These are phyloP conservation scores for Scomber colias DNA, from an alignment of 2,113 vertebrate species.

Conservation along the genomic window DNA sequence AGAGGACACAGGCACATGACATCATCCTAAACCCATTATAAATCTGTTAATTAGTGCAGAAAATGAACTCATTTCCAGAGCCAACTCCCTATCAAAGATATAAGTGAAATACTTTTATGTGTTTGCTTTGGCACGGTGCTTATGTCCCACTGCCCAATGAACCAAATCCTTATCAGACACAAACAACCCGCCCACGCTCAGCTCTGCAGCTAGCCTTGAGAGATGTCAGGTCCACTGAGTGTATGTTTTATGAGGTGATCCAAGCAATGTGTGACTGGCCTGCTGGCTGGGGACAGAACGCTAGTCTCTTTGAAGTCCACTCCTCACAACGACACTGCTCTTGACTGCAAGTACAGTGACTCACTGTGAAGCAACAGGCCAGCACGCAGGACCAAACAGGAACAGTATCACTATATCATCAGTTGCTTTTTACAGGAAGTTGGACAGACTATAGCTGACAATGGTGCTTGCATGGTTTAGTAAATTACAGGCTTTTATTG, in stretches of 20 bases:
- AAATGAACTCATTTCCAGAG: conserved; percentile 59
- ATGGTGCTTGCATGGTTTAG: not conserved
- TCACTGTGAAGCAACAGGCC: conserved; percentile 52
- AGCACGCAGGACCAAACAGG: conserved; percentile 2
- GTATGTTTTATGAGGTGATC: conserved; percentile 70
- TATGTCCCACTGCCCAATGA: conserved; percentile 63
- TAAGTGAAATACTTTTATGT: conserved; percentile 73
- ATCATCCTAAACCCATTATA: conserved; percentile 52
- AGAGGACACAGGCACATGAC: conserved; percentile 45
- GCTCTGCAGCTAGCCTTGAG: conserved; percentile 67
- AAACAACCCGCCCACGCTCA: conserved; percentile 75
- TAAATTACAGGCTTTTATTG: conserved; percentile 44
- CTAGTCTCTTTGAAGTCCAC: conserved; percentile 62
- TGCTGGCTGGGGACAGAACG: conserved; percentile 43
- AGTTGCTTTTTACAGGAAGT: conserved; percentile 34
- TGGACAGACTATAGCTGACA: not conserved
- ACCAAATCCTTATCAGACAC: conserved; percentile 76
- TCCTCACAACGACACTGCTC: conserved; percentile 53
- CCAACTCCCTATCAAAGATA: conserved; percentile 69
- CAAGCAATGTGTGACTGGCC: conserved; percentile 60
- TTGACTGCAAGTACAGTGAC: conserved; percentile 59
- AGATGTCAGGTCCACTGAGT: conserved; percentile 66
- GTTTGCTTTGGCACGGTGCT: conserved; percentile 73
- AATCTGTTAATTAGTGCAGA: conserved; percentile 73
- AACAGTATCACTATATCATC: conserved; percentile 49